Percentiles rank a stretch among this genome's conserved stretches.
These are phyloP conservation scores for Lepus oiostolus DNA, from an alignment of 2,797 vertebrate species.

Conservation along the genomic window DNA sequence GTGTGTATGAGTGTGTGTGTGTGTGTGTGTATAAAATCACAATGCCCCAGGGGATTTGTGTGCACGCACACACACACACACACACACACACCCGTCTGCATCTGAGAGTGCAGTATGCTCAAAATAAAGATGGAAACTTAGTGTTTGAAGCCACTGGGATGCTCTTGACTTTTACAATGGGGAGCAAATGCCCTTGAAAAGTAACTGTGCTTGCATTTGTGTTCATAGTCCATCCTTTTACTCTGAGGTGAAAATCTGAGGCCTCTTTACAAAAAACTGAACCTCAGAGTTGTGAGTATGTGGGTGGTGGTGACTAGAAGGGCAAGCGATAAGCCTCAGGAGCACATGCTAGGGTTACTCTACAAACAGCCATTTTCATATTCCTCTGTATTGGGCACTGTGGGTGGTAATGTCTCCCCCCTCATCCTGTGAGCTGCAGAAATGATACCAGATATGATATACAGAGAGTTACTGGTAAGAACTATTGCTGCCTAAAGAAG, in stretches of 20 bases:
- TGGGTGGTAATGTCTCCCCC: background rate
- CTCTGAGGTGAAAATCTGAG: background rate
- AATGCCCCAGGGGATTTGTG: background rate
- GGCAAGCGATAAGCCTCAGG: too few relatives aligned
- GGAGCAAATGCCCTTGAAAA: background rate
- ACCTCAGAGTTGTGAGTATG: background rate
- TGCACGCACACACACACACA: too few relatives aligned
- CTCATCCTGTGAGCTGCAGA: background rate
- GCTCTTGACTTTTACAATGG: background rate
- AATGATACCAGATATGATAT: background rate
- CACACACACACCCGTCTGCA: background rate
- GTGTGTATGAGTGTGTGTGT: too few relatives aligned
- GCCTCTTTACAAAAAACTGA: background rate
- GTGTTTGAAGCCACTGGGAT: background rate
- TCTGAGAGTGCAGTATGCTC: background rate
- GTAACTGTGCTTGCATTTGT: background rate
- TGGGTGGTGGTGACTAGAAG: background rate
- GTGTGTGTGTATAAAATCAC: background rate
- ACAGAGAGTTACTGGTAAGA: background rate
- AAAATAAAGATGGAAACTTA: background rate
- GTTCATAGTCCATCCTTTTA: background rate
- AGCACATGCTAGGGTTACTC: background rate
- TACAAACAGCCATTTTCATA: background rate
- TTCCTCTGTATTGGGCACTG: background rate
- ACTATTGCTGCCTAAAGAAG: background rate